These are phyloP conservation scores for Diarsia dahlii DNA, from an alignment of 2,888 invertebrate genomes.

Conservation along the genomic window DNA sequence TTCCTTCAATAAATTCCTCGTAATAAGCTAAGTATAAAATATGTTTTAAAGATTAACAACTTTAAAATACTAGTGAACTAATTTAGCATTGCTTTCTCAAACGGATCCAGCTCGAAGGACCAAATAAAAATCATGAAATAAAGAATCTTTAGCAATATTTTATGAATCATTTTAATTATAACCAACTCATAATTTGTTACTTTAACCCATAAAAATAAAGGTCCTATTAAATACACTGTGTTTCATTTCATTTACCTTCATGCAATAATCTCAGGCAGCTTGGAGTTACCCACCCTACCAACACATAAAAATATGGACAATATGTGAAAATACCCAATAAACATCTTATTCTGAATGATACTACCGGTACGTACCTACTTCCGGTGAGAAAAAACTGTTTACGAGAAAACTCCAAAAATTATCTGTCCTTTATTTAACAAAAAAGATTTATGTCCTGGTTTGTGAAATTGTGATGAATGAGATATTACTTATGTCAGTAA, in stretches of 20 bases:
- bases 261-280: background rate
- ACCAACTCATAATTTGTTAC: background rate
- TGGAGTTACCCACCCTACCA: too few species aligned
- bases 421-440: background rate
- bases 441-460: background rate
- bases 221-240: background rate
- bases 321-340: constrained; percentile 15
- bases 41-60: background rate
- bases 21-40: background rate
- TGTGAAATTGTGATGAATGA: background rate
- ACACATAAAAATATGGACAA: background rate
- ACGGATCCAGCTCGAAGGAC: constrained; percentile 28
- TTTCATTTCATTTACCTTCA: background rate
- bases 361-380: too few species aligned
- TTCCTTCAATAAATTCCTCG: background rate
- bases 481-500: background rate
- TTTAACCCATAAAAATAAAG: background rate
- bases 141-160: background rate
- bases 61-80: background rate
- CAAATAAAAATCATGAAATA: constrained; percentile 9
- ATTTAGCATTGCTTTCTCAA: background rate
- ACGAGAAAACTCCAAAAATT: constrained; percentile 25
- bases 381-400: constrained; percentile 23
- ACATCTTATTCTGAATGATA: constrained; percentile 9
- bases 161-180: background rate